Percentiles rank a stretch among this genome's conserved stretches.
Evolutionary conservation across 2,888 invertebrate species (phyloP).

Genomic region (Orthosia gracilis): DNA sequence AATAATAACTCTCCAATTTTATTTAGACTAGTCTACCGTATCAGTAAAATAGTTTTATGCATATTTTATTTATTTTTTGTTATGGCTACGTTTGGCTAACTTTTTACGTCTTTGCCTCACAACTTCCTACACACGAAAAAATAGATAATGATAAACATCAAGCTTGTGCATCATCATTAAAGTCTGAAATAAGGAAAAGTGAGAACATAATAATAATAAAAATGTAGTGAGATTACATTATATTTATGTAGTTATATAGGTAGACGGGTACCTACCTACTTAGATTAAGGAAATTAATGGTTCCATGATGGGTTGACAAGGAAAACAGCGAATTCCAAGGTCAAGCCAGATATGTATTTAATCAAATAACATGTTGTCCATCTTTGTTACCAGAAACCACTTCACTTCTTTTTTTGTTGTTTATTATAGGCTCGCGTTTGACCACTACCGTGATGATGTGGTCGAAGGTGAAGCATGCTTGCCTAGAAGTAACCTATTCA

Average conservation of each 20-base stretch:
- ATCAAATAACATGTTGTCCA: background rate
- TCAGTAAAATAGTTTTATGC: background rate
- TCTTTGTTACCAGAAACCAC: background rate
- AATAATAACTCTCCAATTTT: conserved; percentile 1
- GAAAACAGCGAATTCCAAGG: conserved; percentile 19
- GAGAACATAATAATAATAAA: background rate
- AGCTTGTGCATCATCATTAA: background rate
- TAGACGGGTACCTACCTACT: background rate
- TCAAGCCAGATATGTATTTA: conserved; percentile 7
- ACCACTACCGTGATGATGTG: too few species aligned
- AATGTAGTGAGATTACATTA: background rate
- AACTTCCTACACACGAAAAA: conserved; percentile 18
- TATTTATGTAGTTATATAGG: background rate
- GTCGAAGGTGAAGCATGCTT: too few species aligned
- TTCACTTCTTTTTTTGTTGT: too few species aligned
- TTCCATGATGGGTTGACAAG: conserved; percentile 19
- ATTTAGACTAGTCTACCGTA: conserved; percentile 8
- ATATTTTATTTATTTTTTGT: conserved; percentile 7
- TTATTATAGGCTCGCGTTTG: too few species aligned
- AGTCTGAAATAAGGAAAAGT: conserved; percentile 28
- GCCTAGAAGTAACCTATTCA: too few species aligned
- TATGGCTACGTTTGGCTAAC: background rate
- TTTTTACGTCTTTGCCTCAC: background rate
- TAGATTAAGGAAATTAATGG: conserved; percentile 17
- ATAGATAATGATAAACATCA: conserved; percentile 9